Evolutionary conservation across 2,888 invertebrate genomes (phyloP), one percentile per base, ranked within the genome.

Genomic region (Mayetiola destructor): DNA sequence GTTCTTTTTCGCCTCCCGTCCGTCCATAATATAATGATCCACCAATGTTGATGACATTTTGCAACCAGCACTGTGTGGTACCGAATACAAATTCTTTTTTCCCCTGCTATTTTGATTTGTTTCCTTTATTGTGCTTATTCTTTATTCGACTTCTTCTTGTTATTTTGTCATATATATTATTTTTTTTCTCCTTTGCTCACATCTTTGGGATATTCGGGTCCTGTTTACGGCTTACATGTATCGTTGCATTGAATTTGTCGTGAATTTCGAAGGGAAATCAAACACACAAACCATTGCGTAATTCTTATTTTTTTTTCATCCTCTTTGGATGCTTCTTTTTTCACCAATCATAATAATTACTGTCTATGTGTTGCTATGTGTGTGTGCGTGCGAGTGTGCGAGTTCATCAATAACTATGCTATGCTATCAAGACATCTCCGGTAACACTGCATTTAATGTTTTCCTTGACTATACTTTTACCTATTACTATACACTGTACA

Each of bases 321-420:
- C 36, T 9, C 3, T 9, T 12, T 27, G 2, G 27, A 6, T 39
- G 2, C 18, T 18, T 18, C 39, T 18, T 3, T 39, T 3, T 39
- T 4, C 20, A 5, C 20, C 10, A 3, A 16, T 18, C 10, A 4
- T 18, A 18, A 3, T 20, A 2, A 18, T 39, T 39, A 20, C 20
- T 39, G 5, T 14, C 16, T 39, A 39, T 39, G 39, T 39, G 39
- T 42, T 23, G 12, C 5, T 23, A 12, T 10, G 39, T 8, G 12
- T 20, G 16, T 12, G 39, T 10, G 12, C 23, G 42, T 21, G 10
- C 14, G 42, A 27, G 27, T 27, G 27, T 27, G 27, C 23, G 48
- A 48, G 48, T 48, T 48, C 48, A 48, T 48, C 48, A 48, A 48
- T 48, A 27, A 27, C 48, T 48, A 48, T 48, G 23, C 27, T 14